Conservation (phyloP, 92 coral and sea anemone species). For the Parazoanthus atlanticus region DNA sequence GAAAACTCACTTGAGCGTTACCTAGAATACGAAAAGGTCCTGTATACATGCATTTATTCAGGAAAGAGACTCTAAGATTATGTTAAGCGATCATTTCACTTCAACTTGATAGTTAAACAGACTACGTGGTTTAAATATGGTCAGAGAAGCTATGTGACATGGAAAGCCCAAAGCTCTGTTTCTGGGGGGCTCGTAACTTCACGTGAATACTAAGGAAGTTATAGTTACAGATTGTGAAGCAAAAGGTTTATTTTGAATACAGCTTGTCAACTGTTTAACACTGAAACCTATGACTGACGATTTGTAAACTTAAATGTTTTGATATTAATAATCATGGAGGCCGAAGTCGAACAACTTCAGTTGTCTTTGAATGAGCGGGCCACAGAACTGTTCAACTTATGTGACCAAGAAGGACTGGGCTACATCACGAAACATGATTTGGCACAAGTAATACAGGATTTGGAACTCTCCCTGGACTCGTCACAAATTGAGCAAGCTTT, state of each 20-base stretch:
- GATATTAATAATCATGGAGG: conserved; percentile 44
- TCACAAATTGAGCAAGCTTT: conserved; percentile 92
- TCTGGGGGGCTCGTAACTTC: not conserved
- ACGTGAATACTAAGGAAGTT: not conserved
- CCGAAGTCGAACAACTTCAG: conserved; percentile 45
- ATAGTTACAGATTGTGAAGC: conserved; percentile 17
- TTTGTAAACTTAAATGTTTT: conserved; percentile 38
- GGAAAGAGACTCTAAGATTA: conserved; percentile 46
- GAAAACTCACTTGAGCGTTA: conserved; percentile 65
- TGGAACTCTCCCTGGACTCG: conserved; percentile 85
- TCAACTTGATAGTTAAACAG: conserved; percentile 37
- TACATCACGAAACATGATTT: conserved; percentile 82
- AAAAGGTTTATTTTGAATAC: conserved; percentile 6
- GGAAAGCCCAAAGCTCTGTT: not conserved
- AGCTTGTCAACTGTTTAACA: conserved; percentile 37
- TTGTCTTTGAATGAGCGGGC: conserved; percentile 80
- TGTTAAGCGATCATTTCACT: conserved; percentile 42
- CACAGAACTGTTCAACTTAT: conserved; percentile 81
- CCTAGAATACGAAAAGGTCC: conserved; percentile 72
- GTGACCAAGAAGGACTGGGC: conserved; percentile 91
- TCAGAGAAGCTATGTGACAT: not conserved
- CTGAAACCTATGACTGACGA: not conserved
- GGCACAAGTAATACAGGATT: conserved; percentile 72
- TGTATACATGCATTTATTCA: conserved; percentile 76
- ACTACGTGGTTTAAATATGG: conserved; percentile 1